A percentile compares a stretch with the other conserved stretches of the same genome.
phyloP scores from a whole-genome alignment of 2,888 invertebrate genomes.

The Epinotia nisella region DNA sequence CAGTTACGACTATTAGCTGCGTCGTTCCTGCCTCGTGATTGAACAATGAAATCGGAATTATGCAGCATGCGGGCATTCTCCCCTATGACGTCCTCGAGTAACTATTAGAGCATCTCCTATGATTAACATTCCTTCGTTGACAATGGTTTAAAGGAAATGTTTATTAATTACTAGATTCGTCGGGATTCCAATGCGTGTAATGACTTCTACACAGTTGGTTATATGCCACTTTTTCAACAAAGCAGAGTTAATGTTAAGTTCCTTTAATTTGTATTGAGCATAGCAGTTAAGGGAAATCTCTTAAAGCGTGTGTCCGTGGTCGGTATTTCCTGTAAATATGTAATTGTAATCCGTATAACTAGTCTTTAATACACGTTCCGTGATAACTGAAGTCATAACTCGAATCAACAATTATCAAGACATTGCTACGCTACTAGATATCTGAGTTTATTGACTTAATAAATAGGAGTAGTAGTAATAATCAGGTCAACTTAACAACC shows the following conservation, averaged over 20 bases:
- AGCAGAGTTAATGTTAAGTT: not conserved
- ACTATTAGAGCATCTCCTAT: conserved; percentile 39
- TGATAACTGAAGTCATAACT: not conserved
- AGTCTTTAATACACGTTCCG: not conserved
- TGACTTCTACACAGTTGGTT: not conserved
- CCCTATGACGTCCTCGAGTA: conserved; percentile 45
- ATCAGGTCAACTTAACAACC: conserved; percentile 23
- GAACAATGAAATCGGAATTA: conserved; percentile 57
- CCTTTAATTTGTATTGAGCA: not conserved
- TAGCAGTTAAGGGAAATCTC: conserved; percentile 2
- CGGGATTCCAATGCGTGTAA: conserved; percentile 1
- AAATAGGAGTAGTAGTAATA: conserved; percentile 12
- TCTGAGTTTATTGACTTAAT: not conserved
- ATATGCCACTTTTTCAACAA: not conserved
- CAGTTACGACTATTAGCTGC: conserved; percentile 51
- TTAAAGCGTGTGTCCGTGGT: conserved; percentile 4
- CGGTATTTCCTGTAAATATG: conserved; percentile 3
- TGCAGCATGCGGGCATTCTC: conserved; percentile 57
- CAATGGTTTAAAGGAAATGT: conserved; percentile 13
- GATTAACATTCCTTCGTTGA: conserved; percentile 26
- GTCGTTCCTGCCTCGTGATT: conserved; percentile 55
- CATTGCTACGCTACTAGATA: not conserved
- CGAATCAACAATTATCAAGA: not conserved
- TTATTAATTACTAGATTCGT: conserved; percentile 11
- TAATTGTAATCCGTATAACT: not conserved